Percentiles rank a stretch among this genome's conserved stretches.
Conservation (phyloP, 2,797 vertebrate species). For the Zenarchopterus dispar region DNA sequence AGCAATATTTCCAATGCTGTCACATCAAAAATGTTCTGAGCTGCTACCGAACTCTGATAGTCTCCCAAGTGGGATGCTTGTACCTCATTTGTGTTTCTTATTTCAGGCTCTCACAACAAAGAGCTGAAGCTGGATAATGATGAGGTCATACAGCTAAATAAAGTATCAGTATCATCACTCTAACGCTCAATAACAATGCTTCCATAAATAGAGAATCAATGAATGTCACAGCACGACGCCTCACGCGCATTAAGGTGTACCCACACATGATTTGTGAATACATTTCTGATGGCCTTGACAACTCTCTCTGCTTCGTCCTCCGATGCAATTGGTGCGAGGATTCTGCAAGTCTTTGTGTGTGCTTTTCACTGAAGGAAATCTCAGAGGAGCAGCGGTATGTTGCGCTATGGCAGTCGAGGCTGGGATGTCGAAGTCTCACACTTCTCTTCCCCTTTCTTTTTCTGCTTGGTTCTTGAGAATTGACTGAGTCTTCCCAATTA, state of each 20-base stretch:
- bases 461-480: slow-evolving; percentile 61
- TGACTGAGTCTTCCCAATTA: slow-evolving; percentile 74
- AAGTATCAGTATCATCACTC: slow-evolving; percentile 45
- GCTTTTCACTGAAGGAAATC: slow-evolving; percentile 70
- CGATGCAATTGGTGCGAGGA: slow-evolving; percentile 56
- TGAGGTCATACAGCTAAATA: slow-evolving; percentile 61
- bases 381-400: slow-evolving; percentile 64
- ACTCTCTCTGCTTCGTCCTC: slow-evolving; percentile 67
- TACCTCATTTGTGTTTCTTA: slow-evolving; percentile 64
- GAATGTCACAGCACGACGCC: slow-evolving; percentile 56
- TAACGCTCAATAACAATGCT: slow-evolving; percentile 49
- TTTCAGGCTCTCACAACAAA: slow-evolving; percentile 62
- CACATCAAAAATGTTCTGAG: slow-evolving; percentile 75
- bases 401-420: slow-evolving; percentile 69
- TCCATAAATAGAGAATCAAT: slow-evolving; percentile 64
- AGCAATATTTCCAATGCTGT: slow-evolving; percentile 68
- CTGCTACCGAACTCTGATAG: slow-evolving; percentile 61
- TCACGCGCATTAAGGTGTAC: slow-evolving; percentile 63
- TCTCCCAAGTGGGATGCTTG: slow-evolving; percentile 63
- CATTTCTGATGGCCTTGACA: slow-evolving; percentile 70
- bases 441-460: slow-evolving; percentile 57
- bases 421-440: slow-evolving; percentile 65
- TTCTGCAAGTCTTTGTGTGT: slow-evolving; percentile 71
- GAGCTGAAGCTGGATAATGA: slow-evolving; percentile 38
- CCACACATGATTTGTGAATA: slow-evolving; percentile 56